Evolutionary conservation across 2,113 vertebrate species (phyloP), one percentile per base, ranked within the genome.

Genomic region (Rhinoderma darwinii): DNA sequence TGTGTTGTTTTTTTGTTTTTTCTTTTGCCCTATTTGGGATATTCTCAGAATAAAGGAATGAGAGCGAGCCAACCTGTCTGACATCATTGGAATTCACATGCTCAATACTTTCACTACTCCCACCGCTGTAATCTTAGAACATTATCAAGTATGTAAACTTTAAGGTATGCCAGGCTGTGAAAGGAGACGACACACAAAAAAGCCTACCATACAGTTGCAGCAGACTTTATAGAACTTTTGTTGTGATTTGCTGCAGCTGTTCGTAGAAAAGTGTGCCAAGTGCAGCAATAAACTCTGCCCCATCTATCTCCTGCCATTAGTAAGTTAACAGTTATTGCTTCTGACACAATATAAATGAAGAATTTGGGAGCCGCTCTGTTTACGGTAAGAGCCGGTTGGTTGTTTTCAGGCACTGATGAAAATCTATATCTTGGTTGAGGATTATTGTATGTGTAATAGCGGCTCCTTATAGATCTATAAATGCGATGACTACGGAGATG

Each of bases 1-100:
- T 68, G n/a, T 11, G 7, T 63, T 63, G 25, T 4, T 63, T 22
- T 63, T 63, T 63, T 63, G 25, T 22, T 22, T 68, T 44, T 17
- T 5, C 32, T 43, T 32, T 75, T 75, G 37, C 22, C 41, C 25
- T 44, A n/a, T 75, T 44, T 75, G 20, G 37, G n/a, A 50, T 77
- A 20, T 41, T 39, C 10, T 14, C 43, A 2, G 18, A 72, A 77
- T 77, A 17, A 3, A 44, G 44, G n/a, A 51, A 32, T 50, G 74
- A 18, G 74, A 77, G 74, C 27, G 7, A 50, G 27, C 22, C 30
- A 80, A 80, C 77, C 77, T 80, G 25, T 41, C 61, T 80, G 77
- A 41, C 77, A 80, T 61, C 77, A 80, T 80, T 59, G 77, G 77
- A 59, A 80, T 80, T 51, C 14, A 79, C 12, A 47, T 76, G 32